Evolutionary conservation across 2,113 vertebrate genomes (phyloP), one percentile per base, ranked within the genome.

Genomic region (Myiozetetes cayanensis): DNA sequence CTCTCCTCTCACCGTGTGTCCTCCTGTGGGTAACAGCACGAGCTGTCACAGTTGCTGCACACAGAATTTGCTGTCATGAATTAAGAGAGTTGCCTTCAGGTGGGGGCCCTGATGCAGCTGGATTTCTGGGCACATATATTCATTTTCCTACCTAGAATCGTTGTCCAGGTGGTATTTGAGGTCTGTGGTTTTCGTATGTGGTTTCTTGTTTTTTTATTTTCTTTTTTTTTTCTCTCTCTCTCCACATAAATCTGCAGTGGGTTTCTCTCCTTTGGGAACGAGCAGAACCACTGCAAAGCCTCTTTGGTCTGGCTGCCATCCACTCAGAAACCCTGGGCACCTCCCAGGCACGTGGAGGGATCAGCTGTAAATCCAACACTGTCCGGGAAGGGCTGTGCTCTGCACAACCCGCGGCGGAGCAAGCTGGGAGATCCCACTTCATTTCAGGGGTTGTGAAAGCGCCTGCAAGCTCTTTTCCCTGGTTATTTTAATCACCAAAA

Each of bases 301-400:
- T 65, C 58, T 37, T 85, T 85, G 77, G 65, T 78, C 70, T 93
- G 93, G 87, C 84, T 92, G 41, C 49, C 28, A 24, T 78, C 84
- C 74, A 71, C 70, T 44, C 53, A 53, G 41, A 75, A 89, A 53
- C 16, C 31, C 50, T 10, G 52, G 49, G 46, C 47, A 78, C 10
- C 47, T 89, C 91, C 68, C 50, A 52, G 75, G 63, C 63, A 31
- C 2, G 5, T n/a, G 68, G 6, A 5, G 19, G 6, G 89, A 80
- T 92, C 76, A 85, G 43, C 58, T 49, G 55, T 33, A 92, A 89
- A 95, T 83, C 66, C 85, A 65, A 22, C 52, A n/a, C 2, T n/a
- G 0, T 78, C 59, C 0, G 8, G 81, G 63, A 65, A 59, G 43
- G 77, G n/a, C 71, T 55, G 33, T 28, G 79, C 59, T 68, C 59